Evolutionary conservation across 2,888 invertebrate species (phyloP), one percentile per base, ranked within the genome.

Genomic region (Gortyna flavago): DNA sequence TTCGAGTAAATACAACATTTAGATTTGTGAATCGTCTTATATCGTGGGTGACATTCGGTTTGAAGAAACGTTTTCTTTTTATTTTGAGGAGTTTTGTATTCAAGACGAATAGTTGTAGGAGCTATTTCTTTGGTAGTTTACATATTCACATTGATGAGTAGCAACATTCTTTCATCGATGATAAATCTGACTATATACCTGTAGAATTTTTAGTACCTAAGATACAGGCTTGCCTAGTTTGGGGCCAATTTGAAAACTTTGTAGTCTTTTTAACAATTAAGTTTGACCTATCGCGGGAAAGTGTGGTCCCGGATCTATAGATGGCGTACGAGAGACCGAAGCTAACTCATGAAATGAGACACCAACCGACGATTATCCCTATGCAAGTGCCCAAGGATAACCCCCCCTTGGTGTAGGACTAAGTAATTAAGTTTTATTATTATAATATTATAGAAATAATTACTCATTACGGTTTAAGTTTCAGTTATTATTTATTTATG

Each of bases 41-140:
- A 82, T 81, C 41, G 35, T 11, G 69, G n/a, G 32, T 57, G 75
- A 67, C 44, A 57, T 79, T 59, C 35, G 21, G 64, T 51, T 51
- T 65, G 61, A 48, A 16, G 57, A 59, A 67, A 38, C 51, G n/a
- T 84, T 64, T 74, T 68, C 59, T 65, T 21, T 82, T 74, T 79
- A 61, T 62, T 83, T 66, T 18, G n/a, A 48, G 35, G 35, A n/a
- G 16, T 64, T 64, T 74, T 59, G 41, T 81, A 67, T 80, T 80
- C 62, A 38, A 25, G 38, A 21, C 62, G 13, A 62, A 59, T 21
- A 51, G 38, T 38, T 44, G 38, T 13, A n/a, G 44, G 44, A 62
- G 62, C 54, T 41, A 0, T 69, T 69, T 48, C 8, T 71, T 41
- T 38, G 65, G 48, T 16, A 44, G 68, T 62, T 77, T 62, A 69